Conservation (phyloP, 2,888 invertebrate genomes). For the Dinocampus coccinellae region DNA sequence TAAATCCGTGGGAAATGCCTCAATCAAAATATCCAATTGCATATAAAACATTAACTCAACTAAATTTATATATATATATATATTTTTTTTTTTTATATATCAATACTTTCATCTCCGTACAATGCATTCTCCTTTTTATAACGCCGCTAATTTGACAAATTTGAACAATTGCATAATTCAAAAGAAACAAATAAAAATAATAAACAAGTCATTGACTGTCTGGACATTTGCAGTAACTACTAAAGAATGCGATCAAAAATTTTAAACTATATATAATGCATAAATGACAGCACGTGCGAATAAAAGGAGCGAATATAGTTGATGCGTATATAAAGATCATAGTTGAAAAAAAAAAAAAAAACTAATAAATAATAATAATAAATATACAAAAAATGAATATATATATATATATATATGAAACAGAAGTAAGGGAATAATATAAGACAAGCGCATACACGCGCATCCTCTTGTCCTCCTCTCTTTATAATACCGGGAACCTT, state of each 20-base stretch:
- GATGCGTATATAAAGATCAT: conserved; percentile 26
- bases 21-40: conserved; percentile 9
- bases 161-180: conserved; percentile 67
- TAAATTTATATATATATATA: neutral
- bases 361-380: conserved; percentile 39
- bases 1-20: conserved; percentile 19
- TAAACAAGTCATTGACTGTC: conserved; percentile 44
- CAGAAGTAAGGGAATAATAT: conserved; percentile 6
- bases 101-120: neutral
- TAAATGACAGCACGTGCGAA: conserved; percentile 10
- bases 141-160: conserved; percentile 64
- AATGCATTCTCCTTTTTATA: conserved; percentile 29
- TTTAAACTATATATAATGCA: neutral
- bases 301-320: conserved; percentile 3
- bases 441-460: conserved; percentile 25
- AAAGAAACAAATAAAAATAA: conserved; percentile 33
- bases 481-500: conserved; percentile 64
- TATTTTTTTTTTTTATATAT: neutral
- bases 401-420: too few species aligned
- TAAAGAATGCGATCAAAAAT: conserved; percentile 16
- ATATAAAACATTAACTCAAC: neutral
- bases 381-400: conserved; percentile 38
- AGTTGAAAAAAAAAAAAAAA: conserved; percentile 30
- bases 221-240: conserved; percentile 28
- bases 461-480: conserved; percentile 37